Percentiles rank a stretch among this genome's conserved stretches.
Evolutionary conservation across 2,113 vertebrate species (phyloP).

Genomic region (Calonectris borealis): DNA sequence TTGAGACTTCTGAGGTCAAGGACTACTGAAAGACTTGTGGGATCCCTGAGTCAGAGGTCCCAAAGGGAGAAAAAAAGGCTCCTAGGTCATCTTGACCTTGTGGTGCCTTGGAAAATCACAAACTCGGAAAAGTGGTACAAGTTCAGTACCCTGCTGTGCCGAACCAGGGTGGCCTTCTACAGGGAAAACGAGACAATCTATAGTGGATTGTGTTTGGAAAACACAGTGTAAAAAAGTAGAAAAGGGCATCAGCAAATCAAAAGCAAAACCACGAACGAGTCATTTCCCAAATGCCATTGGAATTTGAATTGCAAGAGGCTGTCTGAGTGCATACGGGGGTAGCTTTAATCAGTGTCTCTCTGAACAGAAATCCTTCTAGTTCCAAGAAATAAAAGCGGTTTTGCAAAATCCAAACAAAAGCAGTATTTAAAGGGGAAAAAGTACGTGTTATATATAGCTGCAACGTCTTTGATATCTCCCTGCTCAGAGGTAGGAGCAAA

Average conservation of each 20-base stretch:
- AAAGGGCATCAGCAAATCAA: neutral
- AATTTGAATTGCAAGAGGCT: neutral
- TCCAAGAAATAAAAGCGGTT: neutral
- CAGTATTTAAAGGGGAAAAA: neutral
- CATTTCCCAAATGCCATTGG: neutral
- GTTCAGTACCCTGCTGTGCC: neutral
- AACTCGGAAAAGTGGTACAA: neutral
- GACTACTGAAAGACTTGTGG: neutral
- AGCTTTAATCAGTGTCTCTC: neutral
- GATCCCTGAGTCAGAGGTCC: neutral
- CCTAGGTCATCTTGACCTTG: neutral
- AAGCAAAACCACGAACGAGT: neutral
- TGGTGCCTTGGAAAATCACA: neutral
- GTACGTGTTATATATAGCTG: neutral
- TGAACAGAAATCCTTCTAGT: neutral
- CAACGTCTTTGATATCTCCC: neutral
- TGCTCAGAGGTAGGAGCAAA: neutral
- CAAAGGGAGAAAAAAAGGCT: neutral
- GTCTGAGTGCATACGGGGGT: neutral
- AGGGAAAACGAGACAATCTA: neutral
- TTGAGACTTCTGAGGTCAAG: neutral
- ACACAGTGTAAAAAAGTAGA: neutral
- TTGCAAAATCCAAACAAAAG: neutral
- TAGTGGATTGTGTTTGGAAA: neutral
- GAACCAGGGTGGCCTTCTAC: neutral